A percentile compares a stretch with the other conserved stretches of the same genome.
Evolutionary conservation across 2,888 invertebrate species (phyloP).

Genomic region (Cyclophora punctaria): DNA sequence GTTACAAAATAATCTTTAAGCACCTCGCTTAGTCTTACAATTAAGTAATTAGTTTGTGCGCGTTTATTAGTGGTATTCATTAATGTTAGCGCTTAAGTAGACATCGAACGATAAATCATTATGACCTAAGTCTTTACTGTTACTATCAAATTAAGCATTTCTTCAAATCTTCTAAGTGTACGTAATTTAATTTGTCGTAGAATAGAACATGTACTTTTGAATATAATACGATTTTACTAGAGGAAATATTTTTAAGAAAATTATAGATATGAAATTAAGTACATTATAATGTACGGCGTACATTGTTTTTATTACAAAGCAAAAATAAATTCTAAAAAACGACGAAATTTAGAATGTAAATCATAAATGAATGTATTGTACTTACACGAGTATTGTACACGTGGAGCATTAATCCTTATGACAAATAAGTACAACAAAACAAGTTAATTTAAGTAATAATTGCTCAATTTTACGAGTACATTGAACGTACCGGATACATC

Average conservation of each 20-base stretch:
- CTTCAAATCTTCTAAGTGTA: conserved; percentile 35
- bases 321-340: background rate
- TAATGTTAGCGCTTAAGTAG: conserved; percentile 44
- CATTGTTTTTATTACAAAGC: background rate
- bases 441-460: conserved; percentile 60
- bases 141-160: conserved; percentile 31
- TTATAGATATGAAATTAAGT: conserved; percentile 18
- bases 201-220: conserved; percentile 70
- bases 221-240: conserved; percentile 63
- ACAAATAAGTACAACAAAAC: conserved; percentile 60
- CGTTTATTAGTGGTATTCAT: conserved; percentile 20
- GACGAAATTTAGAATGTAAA: conserved; percentile 1
- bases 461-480: conserved; percentile 65
- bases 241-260: conserved; percentile 44
- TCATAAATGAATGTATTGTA: conserved; percentile 5
- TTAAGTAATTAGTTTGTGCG: conserved; percentile 15
- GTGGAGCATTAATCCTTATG: conserved; percentile 41
- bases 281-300: conserved; percentile 13
- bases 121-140: conserved; percentile 25
- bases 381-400: conserved; percentile 13
- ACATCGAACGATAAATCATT: conserved; percentile 27
- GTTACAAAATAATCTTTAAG: conserved; percentile 23
- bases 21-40: conserved; percentile 34
- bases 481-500: conserved; percentile 3
- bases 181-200: conserved; percentile 58